Conservation (phyloP, 2,113 vertebrate genomes). For the Lontra canadensis region DNA sequence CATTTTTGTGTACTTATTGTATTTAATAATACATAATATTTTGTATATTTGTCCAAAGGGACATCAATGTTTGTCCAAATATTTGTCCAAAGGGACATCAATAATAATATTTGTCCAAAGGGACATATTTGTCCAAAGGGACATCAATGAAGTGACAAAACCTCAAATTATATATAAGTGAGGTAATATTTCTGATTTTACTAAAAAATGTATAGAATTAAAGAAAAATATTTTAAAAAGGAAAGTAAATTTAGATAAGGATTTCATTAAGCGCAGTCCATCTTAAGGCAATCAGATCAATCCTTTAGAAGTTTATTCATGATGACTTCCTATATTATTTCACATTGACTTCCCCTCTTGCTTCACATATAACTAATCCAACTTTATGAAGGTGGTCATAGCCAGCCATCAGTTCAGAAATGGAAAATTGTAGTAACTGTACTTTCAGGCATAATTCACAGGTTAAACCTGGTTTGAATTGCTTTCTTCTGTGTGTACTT, state of each 20-base stretch:
- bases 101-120: too few species aligned
- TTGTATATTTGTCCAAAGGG: too few species aligned
- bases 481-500: slow-evolving; percentile 48
- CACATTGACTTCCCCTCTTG: background rate
- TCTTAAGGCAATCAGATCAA: background rate
- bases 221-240: background rate
- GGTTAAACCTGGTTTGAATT: slow-evolving; percentile 64
- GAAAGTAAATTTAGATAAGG: background rate
- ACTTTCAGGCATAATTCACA: slow-evolving; percentile 60
- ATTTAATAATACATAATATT: too few species aligned
- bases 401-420: slow-evolving; percentile 46
- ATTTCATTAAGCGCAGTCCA: background rate
- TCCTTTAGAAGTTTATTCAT: slow-evolving; percentile 37
- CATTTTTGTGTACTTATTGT: too few species aligned
- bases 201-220: background rate
- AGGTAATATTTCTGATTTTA: background rate
- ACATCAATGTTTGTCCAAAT: too few species aligned
- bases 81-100: too few species aligned
- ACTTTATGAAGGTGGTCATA: slow-evolving; percentile 45
- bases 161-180: background rate
- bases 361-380: slow-evolving; percentile 35
- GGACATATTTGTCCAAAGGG: background rate
- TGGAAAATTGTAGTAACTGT: slow-evolving; percentile 27
- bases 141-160: background rate
- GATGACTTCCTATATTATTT: background rate